phyloP scores from a whole-genome alignment of 1,140 invertebrate genomes.

The Macrobrachium nipponense region DNA sequence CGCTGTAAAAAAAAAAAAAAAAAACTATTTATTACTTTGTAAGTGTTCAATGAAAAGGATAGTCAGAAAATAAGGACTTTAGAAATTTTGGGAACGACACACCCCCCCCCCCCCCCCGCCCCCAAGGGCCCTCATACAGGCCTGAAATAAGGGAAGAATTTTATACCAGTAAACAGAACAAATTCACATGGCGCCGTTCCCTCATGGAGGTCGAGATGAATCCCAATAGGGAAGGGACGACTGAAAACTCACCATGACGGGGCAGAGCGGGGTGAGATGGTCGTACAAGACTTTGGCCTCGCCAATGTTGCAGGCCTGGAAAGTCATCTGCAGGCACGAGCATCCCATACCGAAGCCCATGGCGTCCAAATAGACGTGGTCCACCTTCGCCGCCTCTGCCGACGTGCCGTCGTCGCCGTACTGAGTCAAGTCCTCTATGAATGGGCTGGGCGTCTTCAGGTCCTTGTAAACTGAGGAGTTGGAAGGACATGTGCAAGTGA shows the following conservation, averaged over 20 bases:
- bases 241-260: slow-evolving; percentile 79
- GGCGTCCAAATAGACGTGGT: slow-evolving; percentile 96
- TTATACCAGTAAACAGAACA: too few relatives aligned
- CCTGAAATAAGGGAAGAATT: too few relatives aligned
- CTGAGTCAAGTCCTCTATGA: slow-evolving; percentile 78
- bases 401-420: slow-evolving; percentile 79
- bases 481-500: not conserved
- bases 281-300: slow-evolving; percentile 97
- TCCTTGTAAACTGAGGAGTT: slow-evolving; percentile 85
- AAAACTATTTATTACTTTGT: too few relatives aligned
- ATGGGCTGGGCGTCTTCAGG: slow-evolving; percentile 80
- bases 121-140: too few relatives aligned
- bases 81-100: too few relatives aligned
- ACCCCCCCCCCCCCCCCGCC: too few relatives aligned
- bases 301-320: slow-evolving; percentile 90
- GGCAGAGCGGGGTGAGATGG: slow-evolving; percentile 95
- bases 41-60: too few relatives aligned
- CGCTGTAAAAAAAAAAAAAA: too few relatives aligned
- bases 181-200: too few relatives aligned
- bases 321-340: slow-evolving; percentile 95
- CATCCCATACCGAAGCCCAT: slow-evolving; percentile 99
- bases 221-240: not conserved
- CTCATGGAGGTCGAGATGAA: too few relatives aligned
- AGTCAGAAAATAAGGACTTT: too few relatives aligned
- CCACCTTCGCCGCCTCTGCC: slow-evolving; percentile 76